phyloP scores from a whole-genome alignment of 2,888 invertebrate species.

The Idaea straminata region DNA sequence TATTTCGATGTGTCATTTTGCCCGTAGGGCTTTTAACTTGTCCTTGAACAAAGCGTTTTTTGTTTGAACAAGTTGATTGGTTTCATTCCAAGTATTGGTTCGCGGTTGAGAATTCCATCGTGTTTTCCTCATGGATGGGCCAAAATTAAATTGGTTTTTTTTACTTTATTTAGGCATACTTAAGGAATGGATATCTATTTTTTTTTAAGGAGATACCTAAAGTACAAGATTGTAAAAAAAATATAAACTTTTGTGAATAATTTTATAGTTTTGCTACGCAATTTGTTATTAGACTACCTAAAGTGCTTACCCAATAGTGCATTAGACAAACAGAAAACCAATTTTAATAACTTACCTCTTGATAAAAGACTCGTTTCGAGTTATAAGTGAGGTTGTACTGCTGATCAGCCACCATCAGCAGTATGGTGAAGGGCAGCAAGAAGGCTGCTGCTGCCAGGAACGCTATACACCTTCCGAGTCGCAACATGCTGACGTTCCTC shows the following conservation, averaged over 20 bases:
- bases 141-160: neutral
- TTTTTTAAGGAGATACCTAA: neutral
- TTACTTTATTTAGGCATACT: neutral
- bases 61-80: neutral
- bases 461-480: slow-evolving; percentile 79
- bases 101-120: neutral
- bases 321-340: neutral
- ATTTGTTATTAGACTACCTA: too few relatives aligned
- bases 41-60: neutral
- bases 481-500: slow-evolving; percentile 71
- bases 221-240: too few relatives aligned
- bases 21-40: neutral
- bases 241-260: too few relatives aligned
- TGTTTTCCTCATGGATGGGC: neutral
- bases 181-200: neutral
- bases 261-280: too few relatives aligned
- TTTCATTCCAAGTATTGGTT: neutral
- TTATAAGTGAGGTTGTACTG: slow-evolving; percentile 80
- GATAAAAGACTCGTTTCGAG: slow-evolving; percentile 71
- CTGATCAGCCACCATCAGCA: slow-evolving; percentile 81
- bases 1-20: neutral
- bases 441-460: slow-evolving; percentile 82
- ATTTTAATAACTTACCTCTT: slow-evolving; percentile 66
- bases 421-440: slow-evolving; percentile 79
- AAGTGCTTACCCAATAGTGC: neutral